Conservation (phyloP, 1,140 invertebrate genomes). For the Linepithema humile region DNA sequence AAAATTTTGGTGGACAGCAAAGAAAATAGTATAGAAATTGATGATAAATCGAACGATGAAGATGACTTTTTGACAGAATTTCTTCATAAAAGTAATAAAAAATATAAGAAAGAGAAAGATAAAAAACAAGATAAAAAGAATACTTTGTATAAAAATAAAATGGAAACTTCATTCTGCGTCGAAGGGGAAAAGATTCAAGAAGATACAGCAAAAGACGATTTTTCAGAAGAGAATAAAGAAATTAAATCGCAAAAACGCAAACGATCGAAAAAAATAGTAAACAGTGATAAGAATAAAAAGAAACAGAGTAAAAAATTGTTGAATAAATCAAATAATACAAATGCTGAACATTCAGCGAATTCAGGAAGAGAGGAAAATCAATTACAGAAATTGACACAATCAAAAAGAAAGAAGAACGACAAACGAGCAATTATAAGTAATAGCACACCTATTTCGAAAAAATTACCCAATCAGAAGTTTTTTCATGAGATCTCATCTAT, state of each 20-base stretch:
- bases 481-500: background rate
- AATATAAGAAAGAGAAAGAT: background rate
- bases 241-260: background rate
- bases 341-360: background rate
- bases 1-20: background rate
- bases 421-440: background rate
- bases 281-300: background rate
- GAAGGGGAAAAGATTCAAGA: background rate
- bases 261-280: background rate
- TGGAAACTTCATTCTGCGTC: background rate
- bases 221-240: background rate
- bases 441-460: background rate
- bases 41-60: background rate
- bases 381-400: background rate
- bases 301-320: background rate
- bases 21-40: background rate
- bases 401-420: background rate
- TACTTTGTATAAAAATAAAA: background rate
- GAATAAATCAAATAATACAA: background rate
- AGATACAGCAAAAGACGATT: background rate
- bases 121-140: background rate
- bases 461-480: background rate
- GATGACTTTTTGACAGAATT: background rate
- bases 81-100: background rate
- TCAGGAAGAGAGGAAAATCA: background rate